phyloP scores from a whole-genome alignment of 2,113 vertebrate genomes.

The Tupaia tana region DNA sequence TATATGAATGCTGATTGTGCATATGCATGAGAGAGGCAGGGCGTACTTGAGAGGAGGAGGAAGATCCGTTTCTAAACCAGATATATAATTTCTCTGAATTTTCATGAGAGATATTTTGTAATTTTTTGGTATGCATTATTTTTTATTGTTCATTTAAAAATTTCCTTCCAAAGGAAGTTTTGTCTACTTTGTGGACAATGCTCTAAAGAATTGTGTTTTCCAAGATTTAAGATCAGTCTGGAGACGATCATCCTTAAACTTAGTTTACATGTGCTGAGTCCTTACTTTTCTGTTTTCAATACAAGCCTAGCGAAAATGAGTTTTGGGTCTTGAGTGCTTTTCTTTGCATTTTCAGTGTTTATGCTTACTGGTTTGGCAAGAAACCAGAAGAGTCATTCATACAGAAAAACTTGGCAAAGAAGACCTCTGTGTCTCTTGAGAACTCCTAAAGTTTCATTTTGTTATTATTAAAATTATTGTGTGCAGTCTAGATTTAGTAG shows the following conservation, averaged over 20 bases:
- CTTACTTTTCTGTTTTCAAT: constrained; percentile 18
- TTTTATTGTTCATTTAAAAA: constrained; percentile 4
- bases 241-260: background rate
- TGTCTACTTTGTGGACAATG: background rate
- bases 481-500: background rate
- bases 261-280: background rate
- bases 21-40: fast-evolving
- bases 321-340: constrained; percentile 21
- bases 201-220: background rate
- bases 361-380: constrained; percentile 59
- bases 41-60: background rate
- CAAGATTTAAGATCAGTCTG: background rate
- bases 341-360: constrained; percentile 57
- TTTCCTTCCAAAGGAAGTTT: background rate
- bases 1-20: background rate
- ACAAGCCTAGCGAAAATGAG: constrained; percentile 58
- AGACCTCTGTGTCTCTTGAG: constrained; percentile 25
- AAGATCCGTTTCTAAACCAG: background rate
- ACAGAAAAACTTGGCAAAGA: constrained; percentile 58
- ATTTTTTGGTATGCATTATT: background rate
- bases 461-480: constrained; percentile 65
- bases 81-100: background rate
- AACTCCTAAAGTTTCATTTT: constrained; percentile 49
- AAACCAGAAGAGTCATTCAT: constrained; percentile 46
- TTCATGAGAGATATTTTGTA: background rate